phyloP scores from a whole-genome alignment of 2,797 vertebrate species.

The Catharus ustulatus region DNA sequence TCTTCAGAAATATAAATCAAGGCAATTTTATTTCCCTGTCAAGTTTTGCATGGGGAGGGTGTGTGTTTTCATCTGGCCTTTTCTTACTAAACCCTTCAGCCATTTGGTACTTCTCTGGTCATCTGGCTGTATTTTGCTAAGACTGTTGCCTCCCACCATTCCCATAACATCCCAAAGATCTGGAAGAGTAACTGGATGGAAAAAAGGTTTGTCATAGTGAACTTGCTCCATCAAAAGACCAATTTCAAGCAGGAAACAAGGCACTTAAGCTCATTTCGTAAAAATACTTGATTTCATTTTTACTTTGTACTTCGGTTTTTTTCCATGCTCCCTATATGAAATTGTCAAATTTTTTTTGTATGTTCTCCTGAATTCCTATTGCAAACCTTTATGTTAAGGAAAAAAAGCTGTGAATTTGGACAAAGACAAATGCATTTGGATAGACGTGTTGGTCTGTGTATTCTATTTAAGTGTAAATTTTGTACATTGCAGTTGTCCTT shows the following conservation, averaged over 20 bases:
- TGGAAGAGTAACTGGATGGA: background rate
- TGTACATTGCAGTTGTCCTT: background rate
- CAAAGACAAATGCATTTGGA: background rate
- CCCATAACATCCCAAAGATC: background rate
- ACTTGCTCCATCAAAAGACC: background rate
- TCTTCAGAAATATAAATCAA: background rate
- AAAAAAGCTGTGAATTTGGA: background rate
- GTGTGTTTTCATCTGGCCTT: background rate
- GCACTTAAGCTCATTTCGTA: background rate
- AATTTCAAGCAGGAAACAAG: background rate
- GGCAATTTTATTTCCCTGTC: background rate
- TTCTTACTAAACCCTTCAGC: background rate
- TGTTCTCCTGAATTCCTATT: background rate
- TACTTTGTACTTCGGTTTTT: background rate
- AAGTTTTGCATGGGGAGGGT: accelerated
- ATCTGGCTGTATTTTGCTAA: background rate
- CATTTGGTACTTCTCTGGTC: background rate
- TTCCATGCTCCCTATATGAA: background rate
- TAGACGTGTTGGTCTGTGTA: background rate
- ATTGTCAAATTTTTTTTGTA: background rate
- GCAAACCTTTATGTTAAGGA: background rate
- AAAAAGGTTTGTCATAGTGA: background rate
- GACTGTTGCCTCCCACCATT: background rate
- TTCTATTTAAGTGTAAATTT: background rate
- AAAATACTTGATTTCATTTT: background rate